Evolutionary conservation across 1,140 invertebrate species (phyloP), one percentile per base, ranked within the genome.

Genomic region (Drosophila subpulchrella): DNA sequence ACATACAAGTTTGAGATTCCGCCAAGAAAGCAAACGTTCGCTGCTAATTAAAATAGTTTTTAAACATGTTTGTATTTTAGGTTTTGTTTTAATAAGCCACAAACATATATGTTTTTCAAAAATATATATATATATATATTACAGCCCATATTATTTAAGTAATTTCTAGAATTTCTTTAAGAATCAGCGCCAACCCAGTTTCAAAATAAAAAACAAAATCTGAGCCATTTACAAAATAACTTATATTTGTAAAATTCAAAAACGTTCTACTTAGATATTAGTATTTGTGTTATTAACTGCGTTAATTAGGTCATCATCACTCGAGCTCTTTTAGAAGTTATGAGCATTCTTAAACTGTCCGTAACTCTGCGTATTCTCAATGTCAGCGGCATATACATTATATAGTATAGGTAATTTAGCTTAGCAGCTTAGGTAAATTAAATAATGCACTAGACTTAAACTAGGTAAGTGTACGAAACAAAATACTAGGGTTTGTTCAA

Each of bases 191-290:
- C 10, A n/a, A n/a, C 65, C 10, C 30, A 10, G 6, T 30, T 41
- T 20, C 3, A 42, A 50, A 65, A 55, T 62, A 27, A 70, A 74
- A 81, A 34, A 62, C 47, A 48, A 48, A 48, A 20, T 10, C 12
- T 57, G 44, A 55, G 47, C 56, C 58, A 65, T 78, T 85, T 67
- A 78, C 78, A 82, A 81, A 78, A 77, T 41, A 78, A 67, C 84
- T 89, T 89, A 86, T 67, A 66, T 76, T 79, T 79, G 59, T 79
- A 66, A 62, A 65, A 89, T 83, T 79, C 61, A 88, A 79, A 85
- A 81, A 76, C 83, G 59, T 76, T 79, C 81, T 59, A 79, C 79
- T 89, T 86, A 82, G 36, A 32, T 34, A 68, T 88, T 79, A 73
- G 76, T 76, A 70, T 46, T 85, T 65, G 36, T 48, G 76, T 70